These are phyloP conservation scores for mouse (Mus musculus) DNA, from an alignment of 2,113 vertebrate genomes.

Conservation along the genomic window DNA sequence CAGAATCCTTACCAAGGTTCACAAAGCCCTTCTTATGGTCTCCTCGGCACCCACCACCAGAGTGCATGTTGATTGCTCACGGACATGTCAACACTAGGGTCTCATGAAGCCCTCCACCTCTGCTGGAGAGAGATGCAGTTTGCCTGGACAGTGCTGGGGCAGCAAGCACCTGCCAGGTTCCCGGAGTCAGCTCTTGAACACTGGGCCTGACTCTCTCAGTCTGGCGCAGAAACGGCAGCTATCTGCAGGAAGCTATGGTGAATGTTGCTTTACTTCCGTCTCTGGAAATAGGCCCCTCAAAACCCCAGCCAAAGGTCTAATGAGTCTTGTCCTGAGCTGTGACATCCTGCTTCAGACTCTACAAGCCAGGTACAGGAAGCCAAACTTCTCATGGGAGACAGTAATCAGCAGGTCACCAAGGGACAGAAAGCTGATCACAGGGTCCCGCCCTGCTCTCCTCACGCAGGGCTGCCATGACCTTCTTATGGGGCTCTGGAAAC, in stretches of 20 bases:
- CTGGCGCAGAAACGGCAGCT: not conserved
- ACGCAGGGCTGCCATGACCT: not conserved
- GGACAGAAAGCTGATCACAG: not conserved
- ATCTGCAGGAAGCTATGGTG: constrained; percentile 53
- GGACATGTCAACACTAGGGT: fast-evolving
- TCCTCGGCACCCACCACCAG: not conserved
- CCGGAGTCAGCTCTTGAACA: not conserved
- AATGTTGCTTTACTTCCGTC: not conserved
- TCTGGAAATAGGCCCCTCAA: not conserved
- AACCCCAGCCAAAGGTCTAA: not conserved
- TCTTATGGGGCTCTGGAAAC: fast-evolving
- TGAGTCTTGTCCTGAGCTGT: not conserved
- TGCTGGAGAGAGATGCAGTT: not conserved
- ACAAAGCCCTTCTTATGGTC: not conserved
- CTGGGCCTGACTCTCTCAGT: not conserved
- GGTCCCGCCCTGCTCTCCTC: not conserved
- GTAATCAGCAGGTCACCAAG: not conserved
- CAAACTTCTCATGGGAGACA: not conserved
- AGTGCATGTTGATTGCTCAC: fast-evolving
- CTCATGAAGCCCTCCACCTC: not conserved
- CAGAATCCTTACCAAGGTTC: not conserved
- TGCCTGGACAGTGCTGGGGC: not conserved
- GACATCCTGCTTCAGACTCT: not conserved
- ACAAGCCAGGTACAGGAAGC: constrained; percentile 40
- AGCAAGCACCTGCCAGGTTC: not conserved